A percentile compares a stretch with the other conserved stretches of the same genome.
These are phyloP conservation scores for Cygnus buccinator DNA, from an alignment of 2,113 vertebrate genomes.

Conservation along the genomic window DNA sequence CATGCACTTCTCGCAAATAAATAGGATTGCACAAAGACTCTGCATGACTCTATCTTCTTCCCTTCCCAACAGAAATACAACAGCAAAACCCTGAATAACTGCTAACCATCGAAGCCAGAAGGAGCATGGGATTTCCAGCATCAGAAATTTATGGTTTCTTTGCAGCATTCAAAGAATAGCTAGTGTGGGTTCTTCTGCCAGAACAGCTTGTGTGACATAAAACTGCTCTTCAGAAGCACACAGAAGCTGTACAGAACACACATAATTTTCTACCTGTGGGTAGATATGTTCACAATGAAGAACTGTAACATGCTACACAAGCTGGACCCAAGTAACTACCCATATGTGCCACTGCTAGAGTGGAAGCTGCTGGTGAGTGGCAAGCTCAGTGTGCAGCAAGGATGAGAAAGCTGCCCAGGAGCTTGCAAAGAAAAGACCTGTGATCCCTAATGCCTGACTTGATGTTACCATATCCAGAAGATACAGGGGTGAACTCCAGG, in stretches of 20 bases:
- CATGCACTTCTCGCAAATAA: background rate
- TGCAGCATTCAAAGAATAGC: background rate
- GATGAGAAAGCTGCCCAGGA: background rate
- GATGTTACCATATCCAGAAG: background rate
- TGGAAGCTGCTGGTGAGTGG: background rate
- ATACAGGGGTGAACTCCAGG: background rate
- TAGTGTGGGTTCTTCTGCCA: background rate
- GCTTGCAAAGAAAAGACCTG: background rate
- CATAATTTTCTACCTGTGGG: background rate
- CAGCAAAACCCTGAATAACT: slow-evolving; percentile 18
- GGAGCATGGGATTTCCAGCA: slow-evolving; percentile 1
- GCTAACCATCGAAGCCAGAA: slow-evolving; percentile 10
- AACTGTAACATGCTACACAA: background rate
- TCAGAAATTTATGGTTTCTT: background rate
- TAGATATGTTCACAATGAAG: background rate
- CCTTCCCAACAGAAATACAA: slow-evolving; percentile 15
- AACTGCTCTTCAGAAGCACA: background rate
- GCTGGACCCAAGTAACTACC: background rate
- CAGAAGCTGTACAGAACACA: background rate
- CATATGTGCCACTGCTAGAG: accelerated
- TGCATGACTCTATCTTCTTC: slow-evolving; percentile 17
- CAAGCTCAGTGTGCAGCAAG: background rate
- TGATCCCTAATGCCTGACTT: background rate
- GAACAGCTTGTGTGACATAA: background rate
- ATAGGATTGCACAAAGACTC: slow-evolving; percentile 28